Conservation (phyloP, 2,797 vertebrate genomes). For the Brachyalestes nurse region DNA sequence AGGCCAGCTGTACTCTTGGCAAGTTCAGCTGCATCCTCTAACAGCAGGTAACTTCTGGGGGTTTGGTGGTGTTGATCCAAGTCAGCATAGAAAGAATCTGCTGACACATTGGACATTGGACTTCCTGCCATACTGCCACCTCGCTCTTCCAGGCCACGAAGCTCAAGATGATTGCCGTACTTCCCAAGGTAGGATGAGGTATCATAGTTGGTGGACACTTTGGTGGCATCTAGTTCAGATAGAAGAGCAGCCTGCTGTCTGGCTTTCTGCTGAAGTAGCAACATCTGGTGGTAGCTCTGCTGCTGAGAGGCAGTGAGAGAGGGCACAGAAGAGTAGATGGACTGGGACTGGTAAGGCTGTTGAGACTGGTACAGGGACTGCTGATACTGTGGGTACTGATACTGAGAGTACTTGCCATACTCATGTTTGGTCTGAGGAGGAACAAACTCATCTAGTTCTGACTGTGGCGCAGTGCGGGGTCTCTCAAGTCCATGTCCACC, state of each 20-base stretch:
- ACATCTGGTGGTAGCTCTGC: conserved; percentile 90
- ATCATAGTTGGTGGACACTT: conserved; percentile 89
- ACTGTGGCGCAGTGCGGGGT: conserved; percentile 93
- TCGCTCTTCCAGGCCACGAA: conserved; percentile 90
- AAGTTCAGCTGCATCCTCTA: conserved; percentile 95
- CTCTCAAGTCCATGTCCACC: conserved; percentile 86
- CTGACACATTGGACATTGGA: conserved; percentile 93
- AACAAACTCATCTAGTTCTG: conserved; percentile 92
- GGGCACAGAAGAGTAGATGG: conserved; percentile 93
- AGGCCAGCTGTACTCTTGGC: conserved; percentile 88
- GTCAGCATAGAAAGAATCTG: conserved; percentile 94
- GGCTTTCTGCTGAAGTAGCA: conserved; percentile 92
- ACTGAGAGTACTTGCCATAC: conserved; percentile 92
- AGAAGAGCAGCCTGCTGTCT: conserved; percentile 91
- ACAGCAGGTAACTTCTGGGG: conserved; percentile 90
- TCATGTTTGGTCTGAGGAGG: conserved; percentile 92
- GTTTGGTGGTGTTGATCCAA: conserved; percentile 87
- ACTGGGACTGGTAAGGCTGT: conserved; percentile 94
- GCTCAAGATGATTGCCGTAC: conserved; percentile 89
- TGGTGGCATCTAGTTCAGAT: conserved; percentile 88
- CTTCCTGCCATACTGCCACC: conserved; percentile 87
- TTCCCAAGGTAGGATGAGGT: conserved; percentile 84
- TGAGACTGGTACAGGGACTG: conserved; percentile 90
- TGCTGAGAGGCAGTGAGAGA: conserved; percentile 90
- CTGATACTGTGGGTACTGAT: conserved; percentile 88